Percentiles rank a stretch among this genome's conserved stretches.
Conservation (phyloP, 2,113 vertebrate species). For the Neotoma lepida region DNA sequence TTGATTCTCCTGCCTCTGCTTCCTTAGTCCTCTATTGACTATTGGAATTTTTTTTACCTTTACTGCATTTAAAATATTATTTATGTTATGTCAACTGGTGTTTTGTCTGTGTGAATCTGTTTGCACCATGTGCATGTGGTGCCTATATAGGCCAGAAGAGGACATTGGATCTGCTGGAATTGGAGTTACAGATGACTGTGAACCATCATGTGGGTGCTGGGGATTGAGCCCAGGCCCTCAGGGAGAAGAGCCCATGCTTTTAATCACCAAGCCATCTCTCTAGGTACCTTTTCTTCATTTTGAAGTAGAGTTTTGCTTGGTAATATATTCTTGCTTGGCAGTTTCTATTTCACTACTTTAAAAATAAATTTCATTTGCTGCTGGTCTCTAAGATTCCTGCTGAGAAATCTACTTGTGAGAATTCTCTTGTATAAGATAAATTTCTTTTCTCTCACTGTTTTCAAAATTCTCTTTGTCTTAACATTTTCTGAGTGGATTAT, state of each 20-base stretch:
- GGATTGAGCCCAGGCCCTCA: neutral
- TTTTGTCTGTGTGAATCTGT: neutral
- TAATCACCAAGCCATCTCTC: neutral
- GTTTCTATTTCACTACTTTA: neutral
- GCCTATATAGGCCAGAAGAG: neutral
- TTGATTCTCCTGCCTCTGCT: neutral
- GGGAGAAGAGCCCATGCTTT: neutral
- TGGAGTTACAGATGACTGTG: neutral
- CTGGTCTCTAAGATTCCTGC: neutral
- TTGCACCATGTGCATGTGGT: neutral
- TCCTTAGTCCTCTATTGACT: neutral
- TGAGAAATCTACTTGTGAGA: neutral
- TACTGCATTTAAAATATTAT: neutral
- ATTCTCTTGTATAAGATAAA: neutral
- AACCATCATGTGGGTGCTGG: neutral
- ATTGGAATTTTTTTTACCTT: neutral
- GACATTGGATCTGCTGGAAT: neutral
- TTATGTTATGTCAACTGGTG: neutral
- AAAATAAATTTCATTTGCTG: neutral
- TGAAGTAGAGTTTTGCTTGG: neutral
- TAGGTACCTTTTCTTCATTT: neutral
- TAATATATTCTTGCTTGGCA: neutral
- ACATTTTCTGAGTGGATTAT: neutral
- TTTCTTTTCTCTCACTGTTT: neutral
- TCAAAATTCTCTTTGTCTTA: neutral